phyloP scores from a whole-genome alignment of 2,888 invertebrate species.

The Andrena bicolor region DNA sequence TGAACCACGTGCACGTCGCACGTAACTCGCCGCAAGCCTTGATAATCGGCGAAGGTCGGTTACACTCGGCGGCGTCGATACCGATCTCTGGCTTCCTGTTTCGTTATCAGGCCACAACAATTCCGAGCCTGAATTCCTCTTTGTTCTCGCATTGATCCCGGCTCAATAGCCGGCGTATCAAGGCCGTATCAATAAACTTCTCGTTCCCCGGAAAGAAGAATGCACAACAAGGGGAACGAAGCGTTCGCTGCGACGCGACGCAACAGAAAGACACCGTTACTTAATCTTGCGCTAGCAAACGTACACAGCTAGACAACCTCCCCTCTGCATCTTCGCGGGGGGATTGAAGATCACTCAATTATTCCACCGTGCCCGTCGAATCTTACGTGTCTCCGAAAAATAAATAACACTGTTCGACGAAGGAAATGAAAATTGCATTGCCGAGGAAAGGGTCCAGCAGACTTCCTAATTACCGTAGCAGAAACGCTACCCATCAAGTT shows the following conservation, averaged over 20 bases:
- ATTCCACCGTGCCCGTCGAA: too few relatives aligned
- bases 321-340: too few relatives aligned
- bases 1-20: slow-evolving; percentile 4
- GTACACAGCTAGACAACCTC: too few relatives aligned
- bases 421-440: too few relatives aligned
- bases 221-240: slow-evolving; percentile 36
- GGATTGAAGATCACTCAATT: too few relatives aligned
- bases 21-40: background rate
- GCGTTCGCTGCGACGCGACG: background rate
- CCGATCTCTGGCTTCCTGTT: slow-evolving; percentile 55
- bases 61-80: slow-evolving; percentile 48
- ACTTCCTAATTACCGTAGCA: too few relatives aligned
- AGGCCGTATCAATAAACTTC: slow-evolving; percentile 59
- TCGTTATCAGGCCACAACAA: slow-evolving; percentile 45
- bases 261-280: background rate
- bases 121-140: slow-evolving; percentile 50
- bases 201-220: slow-evolving; percentile 52
- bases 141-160: slow-evolving; percentile 49
- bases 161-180: slow-evolving; percentile 49
- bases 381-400: too few relatives aligned
- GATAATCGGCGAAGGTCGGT: slow-evolving; percentile 30
- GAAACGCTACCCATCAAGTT: too few relatives aligned
- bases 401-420: too few relatives aligned
- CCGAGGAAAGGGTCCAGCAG: too few relatives aligned
- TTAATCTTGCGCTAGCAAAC: too few relatives aligned